These are phyloP conservation scores for Dipus sagitta DNA, from an alignment of 2,797 vertebrate genomes.

Conservation along the genomic window DNA sequence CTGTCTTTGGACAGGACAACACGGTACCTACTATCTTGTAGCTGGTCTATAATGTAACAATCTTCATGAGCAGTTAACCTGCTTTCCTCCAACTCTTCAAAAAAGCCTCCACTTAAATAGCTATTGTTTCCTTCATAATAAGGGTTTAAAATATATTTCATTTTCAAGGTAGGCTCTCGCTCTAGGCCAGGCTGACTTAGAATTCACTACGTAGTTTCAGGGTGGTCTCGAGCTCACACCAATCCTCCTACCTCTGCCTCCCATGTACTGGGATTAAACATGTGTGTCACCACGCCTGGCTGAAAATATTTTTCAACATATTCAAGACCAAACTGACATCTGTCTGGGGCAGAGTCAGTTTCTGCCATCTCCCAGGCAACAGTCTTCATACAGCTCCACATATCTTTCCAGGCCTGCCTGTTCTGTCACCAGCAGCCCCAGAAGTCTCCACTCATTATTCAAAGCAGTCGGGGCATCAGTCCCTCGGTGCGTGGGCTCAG, in stretches of 20 bases:
- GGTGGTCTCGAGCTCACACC: too few relatives aligned
- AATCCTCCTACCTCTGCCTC: too few relatives aligned
- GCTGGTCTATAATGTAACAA: not conserved
- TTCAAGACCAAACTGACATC: not conserved
- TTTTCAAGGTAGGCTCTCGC: too few relatives aligned
- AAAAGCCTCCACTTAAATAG: not conserved
- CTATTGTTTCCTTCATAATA: not conserved
- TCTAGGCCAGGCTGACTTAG: too few relatives aligned
- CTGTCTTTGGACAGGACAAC: not conserved
- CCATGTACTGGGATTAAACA: too few relatives aligned
- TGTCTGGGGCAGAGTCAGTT: not conserved
- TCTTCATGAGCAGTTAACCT: not conserved
- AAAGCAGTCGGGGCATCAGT: not conserved
- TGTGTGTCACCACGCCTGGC: too few relatives aligned
- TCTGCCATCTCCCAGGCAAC: not conserved
- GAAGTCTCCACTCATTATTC: not conserved
- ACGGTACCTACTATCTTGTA: not conserved
- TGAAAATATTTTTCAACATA: not conserved
- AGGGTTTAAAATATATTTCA: not conserved
- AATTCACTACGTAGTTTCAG: too few relatives aligned
- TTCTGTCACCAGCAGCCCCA: not conserved
- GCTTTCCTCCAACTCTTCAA: not conserved
- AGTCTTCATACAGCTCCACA: not conserved
- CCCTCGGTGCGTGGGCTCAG: conserved; percentile 66
- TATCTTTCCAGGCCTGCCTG: not conserved